phyloP scores from a whole-genome alignment of 2,113 vertebrate genomes.

The Crotophaga sulcirostris region DNA sequence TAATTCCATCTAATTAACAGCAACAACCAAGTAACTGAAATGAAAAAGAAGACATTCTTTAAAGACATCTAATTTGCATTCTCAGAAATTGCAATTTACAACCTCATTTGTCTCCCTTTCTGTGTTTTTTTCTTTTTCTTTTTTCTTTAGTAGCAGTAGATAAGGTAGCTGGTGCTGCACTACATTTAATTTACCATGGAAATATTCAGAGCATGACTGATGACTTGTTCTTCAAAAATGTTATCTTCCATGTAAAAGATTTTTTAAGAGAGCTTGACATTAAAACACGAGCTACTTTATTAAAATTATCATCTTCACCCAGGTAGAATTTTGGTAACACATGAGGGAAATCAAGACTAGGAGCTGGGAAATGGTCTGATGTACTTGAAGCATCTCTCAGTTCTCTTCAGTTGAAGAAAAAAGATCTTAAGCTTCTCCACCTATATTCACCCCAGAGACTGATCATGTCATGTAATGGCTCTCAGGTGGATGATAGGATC shows the following conservation, averaged over 20 bases:
- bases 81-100: not conserved
- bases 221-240: not conserved
- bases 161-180: not conserved
- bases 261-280: not conserved
- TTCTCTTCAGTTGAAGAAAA: not conserved
- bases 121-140: too few relatives aligned
- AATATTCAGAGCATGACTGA: not conserved
- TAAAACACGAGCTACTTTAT: not conserved
- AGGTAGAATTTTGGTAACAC: not conserved
- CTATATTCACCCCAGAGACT: not conserved
- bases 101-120: not conserved
- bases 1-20: not conserved
- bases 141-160: not conserved
- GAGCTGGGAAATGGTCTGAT: not conserved
- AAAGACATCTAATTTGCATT: not conserved
- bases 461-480: not conserved
- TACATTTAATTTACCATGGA: not conserved
- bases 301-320: not conserved
- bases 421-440: not conserved
- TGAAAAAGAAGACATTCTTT: not conserved
- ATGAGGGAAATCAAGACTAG: not conserved
- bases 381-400: not conserved
- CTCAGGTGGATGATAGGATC: not conserved
- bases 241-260: not conserved
- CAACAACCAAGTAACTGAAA: not conserved